phyloP scores from a whole-genome alignment of 1,140 invertebrate genomes.

The Anoplolepis gracilipes region DNA sequence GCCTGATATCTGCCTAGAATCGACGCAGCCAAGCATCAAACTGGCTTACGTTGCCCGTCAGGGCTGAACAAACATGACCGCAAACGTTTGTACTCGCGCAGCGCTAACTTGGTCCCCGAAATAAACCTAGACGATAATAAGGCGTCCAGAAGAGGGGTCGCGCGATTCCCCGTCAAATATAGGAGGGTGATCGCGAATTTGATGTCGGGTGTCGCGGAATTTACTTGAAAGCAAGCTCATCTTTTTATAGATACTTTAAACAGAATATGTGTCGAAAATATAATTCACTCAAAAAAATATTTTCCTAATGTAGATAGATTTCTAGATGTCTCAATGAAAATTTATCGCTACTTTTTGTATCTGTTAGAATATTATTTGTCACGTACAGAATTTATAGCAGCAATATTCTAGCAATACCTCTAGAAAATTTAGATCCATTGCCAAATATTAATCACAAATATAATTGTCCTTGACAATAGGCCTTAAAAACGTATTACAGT shows the following conservation, averaged over 20 bases:
- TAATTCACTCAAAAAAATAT: no score
- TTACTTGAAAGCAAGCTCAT: neutral
- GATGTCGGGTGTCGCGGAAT: conserved; percentile 22
- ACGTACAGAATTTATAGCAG: no score
- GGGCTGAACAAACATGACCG: conserved; percentile 78
- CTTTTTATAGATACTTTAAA: neutral
- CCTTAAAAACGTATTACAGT: no score
- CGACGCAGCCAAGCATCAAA: conserved; percentile 80
- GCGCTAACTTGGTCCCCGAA: conserved; percentile 71
- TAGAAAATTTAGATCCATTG: no score
- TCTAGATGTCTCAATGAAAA: no score
- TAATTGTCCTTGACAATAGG: no score
- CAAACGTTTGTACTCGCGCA: conserved; percentile 79
- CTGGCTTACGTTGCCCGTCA: conserved; percentile 80
- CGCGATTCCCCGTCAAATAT: neutral
- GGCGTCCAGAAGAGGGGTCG: neutral
- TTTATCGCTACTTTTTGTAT: no score
- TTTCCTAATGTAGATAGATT: no score
- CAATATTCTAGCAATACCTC: no score
- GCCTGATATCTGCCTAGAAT: conserved; percentile 77
- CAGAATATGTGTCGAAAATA: no score
- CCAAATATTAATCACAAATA: no score
- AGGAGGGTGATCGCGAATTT: conserved; percentile 17
- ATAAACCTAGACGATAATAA: conserved; percentile 62
- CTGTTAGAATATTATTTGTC: no score